A percentile compares a stretch with the other conserved stretches of the same genome.
phyloP scores from a whole-genome alignment of 2,113 vertebrate species.

The Rattus norvegicus region DNA sequence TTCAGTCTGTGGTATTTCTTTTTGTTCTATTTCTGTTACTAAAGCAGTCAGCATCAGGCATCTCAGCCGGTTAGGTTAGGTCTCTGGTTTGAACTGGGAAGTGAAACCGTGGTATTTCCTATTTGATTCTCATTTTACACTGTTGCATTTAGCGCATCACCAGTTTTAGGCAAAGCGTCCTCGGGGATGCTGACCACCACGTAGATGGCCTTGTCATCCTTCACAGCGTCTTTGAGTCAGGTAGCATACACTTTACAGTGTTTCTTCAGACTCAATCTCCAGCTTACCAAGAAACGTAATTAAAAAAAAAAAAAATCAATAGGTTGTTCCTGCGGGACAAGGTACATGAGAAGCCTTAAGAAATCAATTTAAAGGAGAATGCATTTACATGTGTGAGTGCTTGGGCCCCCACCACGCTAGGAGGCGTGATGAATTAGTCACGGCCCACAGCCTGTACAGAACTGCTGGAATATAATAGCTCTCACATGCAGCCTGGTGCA shows the following conservation, averaged over 20 bases:
- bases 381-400: neutral
- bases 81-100: neutral
- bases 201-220: neutral
- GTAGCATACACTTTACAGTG: neutral
- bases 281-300: neutral
- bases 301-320: neutral
- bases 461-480: neutral
- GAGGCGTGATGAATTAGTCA: neutral
- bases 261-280: constrained; percentile 15
- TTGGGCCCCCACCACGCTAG: rapidly evolving
- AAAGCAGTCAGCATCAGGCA: neutral
- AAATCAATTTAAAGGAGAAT: neutral
- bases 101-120: neutral
- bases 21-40: neutral
- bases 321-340: neutral
- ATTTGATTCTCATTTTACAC: neutral
- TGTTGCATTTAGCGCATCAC: neutral
- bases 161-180: neutral
- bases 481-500: neutral
- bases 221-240: neutral
- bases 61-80: neutral
- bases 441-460: neutral
- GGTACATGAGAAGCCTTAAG: neutral
- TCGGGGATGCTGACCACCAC: neutral
- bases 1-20: neutral